A percentile compares a stretch with the other conserved stretches of the same genome.
Conservation (phyloP, 1,140 invertebrate genomes). For the Steinernema feltiae region DNA sequence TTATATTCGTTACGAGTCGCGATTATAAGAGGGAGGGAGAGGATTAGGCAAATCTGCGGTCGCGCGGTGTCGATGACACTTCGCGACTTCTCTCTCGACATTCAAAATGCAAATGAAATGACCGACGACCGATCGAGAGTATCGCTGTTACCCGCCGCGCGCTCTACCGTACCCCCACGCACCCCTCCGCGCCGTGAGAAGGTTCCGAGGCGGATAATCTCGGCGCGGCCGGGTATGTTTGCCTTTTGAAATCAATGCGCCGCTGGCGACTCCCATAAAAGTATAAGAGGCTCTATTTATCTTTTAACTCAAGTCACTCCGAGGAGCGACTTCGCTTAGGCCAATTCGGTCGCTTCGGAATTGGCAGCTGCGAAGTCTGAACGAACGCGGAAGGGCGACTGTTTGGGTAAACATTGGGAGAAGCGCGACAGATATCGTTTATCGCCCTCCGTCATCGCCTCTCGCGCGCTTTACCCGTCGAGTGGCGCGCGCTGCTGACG, state of each 20-base stretch:
- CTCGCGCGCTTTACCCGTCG: neutral
- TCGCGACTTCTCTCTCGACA: neutral
- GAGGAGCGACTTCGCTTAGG: neutral
- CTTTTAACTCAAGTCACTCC: slow-evolving; percentile 10
- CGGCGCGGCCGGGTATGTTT: neutral
- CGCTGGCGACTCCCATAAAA: slow-evolving; percentile 1
- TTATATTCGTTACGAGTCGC: neutral
- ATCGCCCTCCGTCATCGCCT: neutral
- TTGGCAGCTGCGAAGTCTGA: slow-evolving; percentile 8
- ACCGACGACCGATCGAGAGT: neutral
- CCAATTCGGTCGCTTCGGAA: neutral
- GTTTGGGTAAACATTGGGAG: slow-evolving; percentile 11
- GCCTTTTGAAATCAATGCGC: slow-evolving; percentile 1
- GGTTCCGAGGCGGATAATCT: too few relatives aligned
- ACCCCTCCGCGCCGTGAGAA: too few relatives aligned
- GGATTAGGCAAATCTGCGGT: slow-evolving; percentile 6
- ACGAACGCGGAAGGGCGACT: slow-evolving; percentile 10
- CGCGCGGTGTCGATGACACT: slow-evolving; percentile 9
- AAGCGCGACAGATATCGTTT: slow-evolving; percentile 13
- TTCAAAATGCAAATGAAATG: slow-evolving; percentile 5
- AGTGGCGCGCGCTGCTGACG: neutral
- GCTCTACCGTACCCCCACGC: neutral
- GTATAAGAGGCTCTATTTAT: slow-evolving; percentile 14
- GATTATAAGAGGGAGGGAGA: neutral
- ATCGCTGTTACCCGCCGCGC: neutral